Evolutionary conservation across 1,140 invertebrate species (phyloP).

Genomic region (Cotesia chilonis): DNA sequence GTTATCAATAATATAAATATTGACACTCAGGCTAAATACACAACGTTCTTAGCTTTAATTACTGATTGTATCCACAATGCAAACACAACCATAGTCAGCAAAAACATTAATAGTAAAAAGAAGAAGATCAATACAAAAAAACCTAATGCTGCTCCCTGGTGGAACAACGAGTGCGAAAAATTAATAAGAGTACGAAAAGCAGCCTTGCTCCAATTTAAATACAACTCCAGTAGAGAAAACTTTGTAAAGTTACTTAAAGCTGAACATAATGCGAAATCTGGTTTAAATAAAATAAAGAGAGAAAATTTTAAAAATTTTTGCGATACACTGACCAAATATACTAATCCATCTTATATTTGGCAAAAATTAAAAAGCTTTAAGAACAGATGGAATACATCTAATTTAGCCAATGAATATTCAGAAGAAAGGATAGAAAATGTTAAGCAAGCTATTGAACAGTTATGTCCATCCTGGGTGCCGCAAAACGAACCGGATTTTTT

Average conservation of each 20-base stretch:
- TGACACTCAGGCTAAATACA: too few species aligned
- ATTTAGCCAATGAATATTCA: background rate
- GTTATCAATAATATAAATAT: too few species aligned
- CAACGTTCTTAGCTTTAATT: too few species aligned
- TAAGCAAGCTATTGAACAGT: background rate
- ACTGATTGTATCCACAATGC: too few species aligned
- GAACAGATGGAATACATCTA: slow-evolving; percentile 11
- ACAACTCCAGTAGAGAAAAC: background rate
- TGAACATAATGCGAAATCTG: slow-evolving; percentile 1
- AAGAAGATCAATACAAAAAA: background rate
- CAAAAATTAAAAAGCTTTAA: slow-evolving; percentile 6
- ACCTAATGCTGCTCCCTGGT: slow-evolving; percentile 2
- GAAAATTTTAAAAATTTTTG: slow-evolving; percentile 13
- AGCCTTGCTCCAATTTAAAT: slow-evolving; percentile 11
- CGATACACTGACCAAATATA: background rate
- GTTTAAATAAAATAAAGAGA: slow-evolving; percentile 16
- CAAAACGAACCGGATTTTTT: background rate
- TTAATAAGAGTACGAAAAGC: slow-evolving; percentile 15
- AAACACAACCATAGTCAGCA: background rate
- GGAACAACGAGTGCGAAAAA: slow-evolving; percentile 1
- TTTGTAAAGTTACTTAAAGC: background rate
- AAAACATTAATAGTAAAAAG: background rate
- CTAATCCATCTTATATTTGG: slow-evolving; percentile 21
- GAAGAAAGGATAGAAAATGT: slow-evolving; percentile 11
- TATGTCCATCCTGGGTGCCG: slow-evolving; percentile 3